A percentile compares a stretch with the other conserved stretches of the same genome.
Evolutionary conservation across 2,797 vertebrate species (phyloP).

Genomic region (Glossophaga mutica): DNA sequence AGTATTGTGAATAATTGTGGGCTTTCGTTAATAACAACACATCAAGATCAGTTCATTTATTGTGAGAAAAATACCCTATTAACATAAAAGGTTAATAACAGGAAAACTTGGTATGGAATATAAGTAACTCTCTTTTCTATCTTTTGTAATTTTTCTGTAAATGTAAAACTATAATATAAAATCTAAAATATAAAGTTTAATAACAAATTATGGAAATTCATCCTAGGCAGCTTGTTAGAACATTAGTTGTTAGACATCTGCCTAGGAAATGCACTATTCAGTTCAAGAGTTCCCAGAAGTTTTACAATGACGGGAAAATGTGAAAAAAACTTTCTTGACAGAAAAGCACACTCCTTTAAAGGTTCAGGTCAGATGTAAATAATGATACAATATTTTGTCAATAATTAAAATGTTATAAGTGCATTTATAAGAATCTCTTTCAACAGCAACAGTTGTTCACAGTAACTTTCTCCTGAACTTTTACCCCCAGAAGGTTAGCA

Average conservation of each 20-base stretch:
- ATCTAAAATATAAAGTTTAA: slow-evolving; percentile 22
- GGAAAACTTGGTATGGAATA: background rate
- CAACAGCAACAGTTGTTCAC: slow-evolving; percentile 83
- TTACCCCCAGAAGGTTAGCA: slow-evolving; percentile 89
- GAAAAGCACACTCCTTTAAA: slow-evolving; percentile 59
- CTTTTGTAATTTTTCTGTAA: slow-evolving; percentile 3
- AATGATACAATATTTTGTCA: slow-evolving; percentile 79
- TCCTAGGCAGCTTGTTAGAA: slow-evolving; percentile 34
- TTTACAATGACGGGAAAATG: slow-evolving; percentile 54
- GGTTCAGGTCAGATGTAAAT: slow-evolving; percentile 66
- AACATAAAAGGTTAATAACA: background rate
- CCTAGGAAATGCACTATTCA: slow-evolving; percentile 10
- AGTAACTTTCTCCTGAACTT: slow-evolving; percentile 87
- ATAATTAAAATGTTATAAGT: slow-evolving; percentile 76
- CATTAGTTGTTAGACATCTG: slow-evolving; percentile 37
- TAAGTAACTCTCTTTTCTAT: background rate
- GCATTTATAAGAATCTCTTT: slow-evolving; percentile 78
- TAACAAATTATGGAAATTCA: background rate
- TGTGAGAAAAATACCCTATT: background rate
- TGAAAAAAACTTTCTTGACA: slow-evolving; percentile 42
- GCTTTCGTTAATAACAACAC: background rate
- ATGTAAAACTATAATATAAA: background rate
- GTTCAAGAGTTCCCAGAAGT: slow-evolving; percentile 49
- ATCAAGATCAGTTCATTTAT: background rate
- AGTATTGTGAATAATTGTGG: background rate